A percentile compares a stretch with the other conserved stretches of the same genome.
These are phyloP conservation scores for Sula dactylatra DNA, from an alignment of 2,113 vertebrate species.

Conservation along the genomic window DNA sequence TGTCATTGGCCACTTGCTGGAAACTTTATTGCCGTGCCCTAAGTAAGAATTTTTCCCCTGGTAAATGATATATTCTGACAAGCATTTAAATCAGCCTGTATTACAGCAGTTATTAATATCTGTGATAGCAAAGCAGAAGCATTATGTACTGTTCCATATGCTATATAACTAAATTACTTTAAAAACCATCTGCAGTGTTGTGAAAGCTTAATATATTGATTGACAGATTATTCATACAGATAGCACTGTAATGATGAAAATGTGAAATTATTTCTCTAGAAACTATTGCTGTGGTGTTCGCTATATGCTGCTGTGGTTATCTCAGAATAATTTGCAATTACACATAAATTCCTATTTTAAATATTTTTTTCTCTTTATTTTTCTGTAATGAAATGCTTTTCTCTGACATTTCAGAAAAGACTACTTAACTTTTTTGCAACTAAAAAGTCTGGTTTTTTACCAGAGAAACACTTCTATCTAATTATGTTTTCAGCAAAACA, in stretches of 20 bases:
- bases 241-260: background rate
- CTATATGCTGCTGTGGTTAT: background rate
- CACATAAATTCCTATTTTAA: background rate
- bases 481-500: background rate
- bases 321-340: background rate
- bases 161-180: background rate
- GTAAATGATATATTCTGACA: background rate
- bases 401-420: background rate
- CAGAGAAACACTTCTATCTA: background rate
- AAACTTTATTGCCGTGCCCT: background rate
- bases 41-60: background rate
- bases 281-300: background rate
- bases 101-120: background rate
- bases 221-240: background rate
- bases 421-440: background rate
- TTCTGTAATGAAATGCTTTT: background rate
- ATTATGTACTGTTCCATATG: background rate
- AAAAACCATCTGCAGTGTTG: background rate
- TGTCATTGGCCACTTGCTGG: background rate
- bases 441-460: background rate
- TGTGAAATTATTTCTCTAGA: background rate
- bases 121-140: background rate
- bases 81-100: background rate
- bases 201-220: background rate
- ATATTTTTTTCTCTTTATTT: background rate